These are phyloP conservation scores for Drosophila trapezifrons DNA, from an alignment of 1,140 invertebrate genomes.

Conservation along the genomic window DNA sequence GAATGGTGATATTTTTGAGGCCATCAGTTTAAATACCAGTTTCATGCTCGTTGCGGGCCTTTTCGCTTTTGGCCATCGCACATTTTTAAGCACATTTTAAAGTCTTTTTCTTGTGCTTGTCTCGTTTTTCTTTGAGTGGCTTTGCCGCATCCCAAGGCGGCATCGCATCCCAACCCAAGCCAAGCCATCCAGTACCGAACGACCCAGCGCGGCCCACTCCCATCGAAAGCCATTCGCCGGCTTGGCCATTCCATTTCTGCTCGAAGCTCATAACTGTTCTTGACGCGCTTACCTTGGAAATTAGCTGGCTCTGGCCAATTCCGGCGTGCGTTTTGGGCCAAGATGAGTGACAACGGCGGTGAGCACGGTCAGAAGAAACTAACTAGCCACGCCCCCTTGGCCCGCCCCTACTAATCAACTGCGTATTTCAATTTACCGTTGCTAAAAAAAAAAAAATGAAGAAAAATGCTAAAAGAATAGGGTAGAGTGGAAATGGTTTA, in stretches of 20 bases:
- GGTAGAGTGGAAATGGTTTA: not conserved
- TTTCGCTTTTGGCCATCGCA: slow-evolving; percentile 55
- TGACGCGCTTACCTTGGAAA: slow-evolving; percentile 78
- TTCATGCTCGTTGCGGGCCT: not conserved
- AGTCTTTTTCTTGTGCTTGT: slow-evolving; percentile 27
- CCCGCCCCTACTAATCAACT: slow-evolving; percentile 63
- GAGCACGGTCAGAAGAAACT: slow-evolving; percentile 25
- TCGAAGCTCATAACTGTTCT: slow-evolving; percentile 80
- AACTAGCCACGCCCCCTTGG: slow-evolving; percentile 45
- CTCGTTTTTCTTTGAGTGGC: slow-evolving; percentile 50
- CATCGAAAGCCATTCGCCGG: slow-evolving; percentile 15
- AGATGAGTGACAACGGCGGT: slow-evolving; percentile 62
- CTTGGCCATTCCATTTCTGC: slow-evolving; percentile 34
- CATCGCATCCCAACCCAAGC: slow-evolving; percentile 6
- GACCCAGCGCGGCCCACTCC: slow-evolving; percentile 16
- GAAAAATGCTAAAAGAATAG: slow-evolving; percentile 9
- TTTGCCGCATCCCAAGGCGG: slow-evolving; percentile 59
- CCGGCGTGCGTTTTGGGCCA: slow-evolving; percentile 73
- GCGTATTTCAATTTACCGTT: slow-evolving; percentile 79
- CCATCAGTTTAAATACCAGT: slow-evolving; percentile 21
- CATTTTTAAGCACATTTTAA: slow-evolving; percentile 70
- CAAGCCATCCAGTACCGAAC: slow-evolving; percentile 29
- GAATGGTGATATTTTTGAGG: slow-evolving; percentile 9
- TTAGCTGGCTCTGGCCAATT: slow-evolving; percentile 59
- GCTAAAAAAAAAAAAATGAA: slow-evolving; percentile 37